Conservation (phyloP, 1,140 invertebrate species). For the Drosophila lacteicornis region DNA sequence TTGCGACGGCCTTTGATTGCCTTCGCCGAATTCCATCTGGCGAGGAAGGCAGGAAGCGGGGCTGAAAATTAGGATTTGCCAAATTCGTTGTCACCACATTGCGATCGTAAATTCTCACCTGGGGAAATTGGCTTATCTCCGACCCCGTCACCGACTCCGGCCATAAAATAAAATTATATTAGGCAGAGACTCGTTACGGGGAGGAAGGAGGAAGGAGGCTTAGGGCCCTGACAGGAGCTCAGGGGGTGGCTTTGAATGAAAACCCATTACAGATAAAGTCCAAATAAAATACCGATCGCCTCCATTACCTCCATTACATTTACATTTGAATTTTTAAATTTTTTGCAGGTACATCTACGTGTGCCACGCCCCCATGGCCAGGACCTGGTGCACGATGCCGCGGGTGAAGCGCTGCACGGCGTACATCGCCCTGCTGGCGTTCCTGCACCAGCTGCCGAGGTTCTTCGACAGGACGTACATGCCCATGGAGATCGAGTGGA, state of each 20-base stretch:
- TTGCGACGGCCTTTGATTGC: conserved; percentile 55
- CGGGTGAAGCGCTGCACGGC: conserved; percentile 91
- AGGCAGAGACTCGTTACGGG: conserved; percentile 38
- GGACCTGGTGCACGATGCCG: conserved; percentile 94
- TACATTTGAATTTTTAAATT: too few species aligned
- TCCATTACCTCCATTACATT: not conserved
- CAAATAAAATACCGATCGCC: not conserved
- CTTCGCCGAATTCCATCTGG: not conserved
- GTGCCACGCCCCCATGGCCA: conserved; percentile 93
- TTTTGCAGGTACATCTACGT: conserved; percentile 92
- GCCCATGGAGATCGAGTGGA: conserved; percentile 87
- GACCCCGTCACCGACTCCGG: conserved; percentile 7
- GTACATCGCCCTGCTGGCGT: conserved; percentile 90
- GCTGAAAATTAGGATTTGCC: conserved; percentile 31
- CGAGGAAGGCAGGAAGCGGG: not conserved
- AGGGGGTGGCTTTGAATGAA: conserved; percentile 22
- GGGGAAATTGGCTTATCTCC: conserved; percentile 62
- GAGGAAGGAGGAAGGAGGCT: not conserved
- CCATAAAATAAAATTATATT: conserved; percentile 73
- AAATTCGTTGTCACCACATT: conserved; percentile 58
- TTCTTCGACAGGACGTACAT: conserved; percentile 89
- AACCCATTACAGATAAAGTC: conserved; percentile 48
- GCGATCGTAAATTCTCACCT: conserved; percentile 69
- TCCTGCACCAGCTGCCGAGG: conserved; percentile 91
- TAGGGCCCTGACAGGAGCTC: conserved; percentile 22